Conservation (phyloP, 2,113 vertebrate species). For the Ascaphus truei region DNA sequence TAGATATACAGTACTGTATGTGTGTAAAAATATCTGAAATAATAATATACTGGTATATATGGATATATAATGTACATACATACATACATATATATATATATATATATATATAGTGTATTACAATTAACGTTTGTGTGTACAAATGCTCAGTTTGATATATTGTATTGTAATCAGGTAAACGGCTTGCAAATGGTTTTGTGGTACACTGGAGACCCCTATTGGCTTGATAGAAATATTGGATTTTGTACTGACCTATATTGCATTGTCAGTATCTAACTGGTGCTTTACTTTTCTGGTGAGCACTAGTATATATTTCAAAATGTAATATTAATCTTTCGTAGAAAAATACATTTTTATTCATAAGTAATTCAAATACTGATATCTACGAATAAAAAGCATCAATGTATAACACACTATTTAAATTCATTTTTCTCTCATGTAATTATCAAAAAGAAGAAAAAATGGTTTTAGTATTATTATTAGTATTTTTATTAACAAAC, state of each 20-base stretch:
- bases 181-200: slow-evolving; percentile 56
- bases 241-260: background rate
- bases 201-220: slow-evolving; percentile 91
- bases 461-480: no score
- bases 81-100: background rate
- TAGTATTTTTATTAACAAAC: no score
- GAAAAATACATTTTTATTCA: no score
- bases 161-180: slow-evolving; percentile 45
- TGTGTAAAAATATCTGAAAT: no score
- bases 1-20: background rate
- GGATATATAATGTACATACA: background rate
- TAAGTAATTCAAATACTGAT: no score
- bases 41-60: background rate
- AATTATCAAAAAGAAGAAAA: background rate
- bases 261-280: no score
- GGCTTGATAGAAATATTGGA: slow-evolving; percentile 48
- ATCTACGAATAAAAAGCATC: no score
- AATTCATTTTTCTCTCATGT: background rate
- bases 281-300: no score
- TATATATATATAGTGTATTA: background rate
- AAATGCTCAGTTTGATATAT: background rate
- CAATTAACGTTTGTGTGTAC: background rate
- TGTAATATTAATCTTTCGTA: no score
- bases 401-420: background rate
- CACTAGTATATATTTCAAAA: no score